Percentiles rank a stretch among this genome's conserved stretches.
phyloP scores from a whole-genome alignment of 1,140 invertebrate species.

The Rhynchophorus ferrugineus region DNA sequence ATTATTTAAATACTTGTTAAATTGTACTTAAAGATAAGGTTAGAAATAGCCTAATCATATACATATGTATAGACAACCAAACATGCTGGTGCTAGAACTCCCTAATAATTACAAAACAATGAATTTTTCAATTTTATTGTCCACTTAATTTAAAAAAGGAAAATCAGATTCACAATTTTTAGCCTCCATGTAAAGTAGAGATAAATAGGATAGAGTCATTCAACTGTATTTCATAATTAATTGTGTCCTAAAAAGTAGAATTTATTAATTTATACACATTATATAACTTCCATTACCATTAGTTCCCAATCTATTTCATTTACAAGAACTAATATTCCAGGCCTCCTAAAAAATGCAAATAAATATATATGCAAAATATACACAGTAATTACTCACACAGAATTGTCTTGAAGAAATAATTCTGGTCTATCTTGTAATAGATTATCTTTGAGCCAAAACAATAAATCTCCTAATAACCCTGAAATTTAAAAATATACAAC shows the following conservation, averaged over 20 bases:
- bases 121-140: no score
- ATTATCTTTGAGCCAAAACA: conserved; percentile 79
- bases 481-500: conserved; percentile 20
- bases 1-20: no score
- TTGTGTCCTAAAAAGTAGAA: conserved; percentile 52
- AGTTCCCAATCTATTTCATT: conserved; percentile 93
- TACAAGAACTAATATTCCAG: conserved; percentile 84
- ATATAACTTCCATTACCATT: conserved; percentile 44
- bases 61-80: no score
- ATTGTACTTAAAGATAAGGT: no score
- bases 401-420: conserved; percentile 78
- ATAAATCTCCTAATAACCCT: conserved; percentile 68
- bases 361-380: conserved; percentile 1
- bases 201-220: conserved; percentile 31
- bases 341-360: conserved; percentile 53
- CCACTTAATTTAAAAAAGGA: no score
- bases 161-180: no score
- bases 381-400: conserved; percentile 54
- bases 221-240: conserved; percentile 28
- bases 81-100: no score
- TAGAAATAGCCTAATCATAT: no score
- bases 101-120: no score
- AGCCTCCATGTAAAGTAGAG: conserved; percentile 32
- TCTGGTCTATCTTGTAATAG: conserved; percentile 77
- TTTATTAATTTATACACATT: conserved; percentile 1